A percentile compares a stretch with the other conserved stretches of the same genome.
Conservation (phyloP, 2,113 vertebrate genomes). For the Carassius carassius region DNA sequence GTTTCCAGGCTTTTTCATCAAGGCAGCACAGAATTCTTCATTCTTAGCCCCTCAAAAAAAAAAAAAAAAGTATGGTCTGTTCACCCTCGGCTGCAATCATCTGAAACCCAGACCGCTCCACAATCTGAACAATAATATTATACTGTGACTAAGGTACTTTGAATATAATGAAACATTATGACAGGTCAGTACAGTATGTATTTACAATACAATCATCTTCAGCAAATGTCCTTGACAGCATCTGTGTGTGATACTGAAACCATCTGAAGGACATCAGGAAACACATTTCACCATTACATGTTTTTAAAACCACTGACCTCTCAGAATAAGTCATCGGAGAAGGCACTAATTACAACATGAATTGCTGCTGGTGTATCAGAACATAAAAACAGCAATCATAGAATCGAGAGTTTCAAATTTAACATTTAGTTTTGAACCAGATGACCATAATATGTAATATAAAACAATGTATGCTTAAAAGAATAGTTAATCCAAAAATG, state of each 20-base stretch:
- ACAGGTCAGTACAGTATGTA: conserved; percentile 77
- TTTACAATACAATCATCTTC: conserved; percentile 74
- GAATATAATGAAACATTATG: conserved; percentile 72
- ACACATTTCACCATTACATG: conserved; percentile 37
- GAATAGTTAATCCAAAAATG: too few relatives aligned
- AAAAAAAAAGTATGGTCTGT: conserved; percentile 54
- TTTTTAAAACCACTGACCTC: conserved; percentile 14
- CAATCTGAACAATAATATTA: conserved; percentile 45
- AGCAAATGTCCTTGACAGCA: conserved; percentile 55
- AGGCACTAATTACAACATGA: conserved; percentile 44
- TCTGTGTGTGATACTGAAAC: neutral
- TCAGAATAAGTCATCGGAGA: conserved; percentile 33
- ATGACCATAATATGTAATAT: neutral
- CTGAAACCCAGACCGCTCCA: conserved; percentile 66
- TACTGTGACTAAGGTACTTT: conserved; percentile 59
- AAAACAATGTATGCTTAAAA: neutral
- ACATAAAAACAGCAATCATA: neutral
- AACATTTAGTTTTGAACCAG: neutral
- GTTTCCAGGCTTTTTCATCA: conserved; percentile 74
- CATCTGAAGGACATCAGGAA: conserved; percentile 25
- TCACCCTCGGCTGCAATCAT: conserved; percentile 49
- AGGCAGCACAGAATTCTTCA: conserved; percentile 62
- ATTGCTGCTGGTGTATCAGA: conserved; percentile 24
- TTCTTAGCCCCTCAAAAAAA: conserved; percentile 70
- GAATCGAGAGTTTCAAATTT: neutral